These are phyloP conservation scores for Psylliodes chrysocephalus DNA, from an alignment of 2,888 invertebrate species.

Conservation along the genomic window DNA sequence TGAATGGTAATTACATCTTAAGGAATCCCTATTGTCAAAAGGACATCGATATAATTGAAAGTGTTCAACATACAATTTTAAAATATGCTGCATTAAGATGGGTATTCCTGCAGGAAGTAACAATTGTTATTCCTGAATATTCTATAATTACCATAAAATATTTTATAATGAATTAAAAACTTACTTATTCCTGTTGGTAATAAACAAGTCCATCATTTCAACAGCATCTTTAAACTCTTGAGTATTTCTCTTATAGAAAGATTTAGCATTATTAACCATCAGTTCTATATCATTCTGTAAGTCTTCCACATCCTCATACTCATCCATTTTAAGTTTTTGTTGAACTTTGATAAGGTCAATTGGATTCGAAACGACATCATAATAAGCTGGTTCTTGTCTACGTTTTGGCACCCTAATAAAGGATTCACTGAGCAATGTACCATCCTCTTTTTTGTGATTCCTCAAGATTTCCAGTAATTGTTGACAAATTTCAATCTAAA, in stretches of 20 bases:
- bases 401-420: conserved; percentile 96
- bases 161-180: too few relatives aligned
- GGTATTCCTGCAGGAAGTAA: too few relatives aligned
- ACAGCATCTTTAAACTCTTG: conserved; percentile 91
- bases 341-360: conserved; percentile 96
- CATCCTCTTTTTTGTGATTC: conserved; percentile 92
- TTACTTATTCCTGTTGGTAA: conserved; percentile 68
- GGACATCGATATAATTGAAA: too few relatives aligned
- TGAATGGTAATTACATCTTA: too few relatives aligned
- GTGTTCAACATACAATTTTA: too few relatives aligned
- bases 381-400: conserved; percentile 90
- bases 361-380: conserved; percentile 92
- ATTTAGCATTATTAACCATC: conserved; percentile 93
- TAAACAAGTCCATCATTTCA: conserved; percentile 87
- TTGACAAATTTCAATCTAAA: conserved; percentile 85
- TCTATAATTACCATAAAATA: too few relatives aligned
- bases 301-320: conserved; percentile 94
- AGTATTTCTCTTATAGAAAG: conserved; percentile 90
- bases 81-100: too few relatives aligned
- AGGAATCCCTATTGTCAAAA: too few relatives aligned
- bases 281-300: conserved; percentile 90
- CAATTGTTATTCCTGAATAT: too few relatives aligned
- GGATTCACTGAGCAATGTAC: conserved; percentile 88
- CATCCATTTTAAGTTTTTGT: conserved; percentile 96
- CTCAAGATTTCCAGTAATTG: conserved; percentile 93